Percentiles rank a stretch among this genome's conserved stretches.
Evolutionary conservation across 1,140 invertebrate genomes (phyloP).

Genomic region (Danaus melanippus): DNA sequence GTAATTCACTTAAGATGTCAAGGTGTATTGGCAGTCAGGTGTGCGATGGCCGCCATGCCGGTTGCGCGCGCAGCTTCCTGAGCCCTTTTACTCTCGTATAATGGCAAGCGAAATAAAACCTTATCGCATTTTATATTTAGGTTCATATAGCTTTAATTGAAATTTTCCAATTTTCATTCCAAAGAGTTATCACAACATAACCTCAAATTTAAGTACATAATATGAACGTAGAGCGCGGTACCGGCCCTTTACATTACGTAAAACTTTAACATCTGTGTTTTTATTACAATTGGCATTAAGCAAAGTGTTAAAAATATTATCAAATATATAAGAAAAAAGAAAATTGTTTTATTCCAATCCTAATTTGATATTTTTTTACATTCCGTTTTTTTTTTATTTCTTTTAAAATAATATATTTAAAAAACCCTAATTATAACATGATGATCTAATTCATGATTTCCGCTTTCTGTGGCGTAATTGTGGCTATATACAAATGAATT

Average conservation of each 20-base stretch:
- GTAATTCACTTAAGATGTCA: slow-evolving; percentile 56
- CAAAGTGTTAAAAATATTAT: slow-evolving; percentile 36
- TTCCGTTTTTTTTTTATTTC: slow-evolving; percentile 2
- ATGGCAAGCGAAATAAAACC: slow-evolving; percentile 42
- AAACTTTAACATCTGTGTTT: slow-evolving; percentile 20
- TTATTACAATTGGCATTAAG: slow-evolving; percentile 48
- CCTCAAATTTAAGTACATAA: slow-evolving; percentile 54
- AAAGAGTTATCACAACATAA: slow-evolving; percentile 69
- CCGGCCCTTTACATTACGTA: slow-evolving; percentile 32
- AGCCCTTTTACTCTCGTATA: slow-evolving; percentile 36
- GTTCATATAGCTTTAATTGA: slow-evolving; percentile 29
- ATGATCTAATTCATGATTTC: not conserved
- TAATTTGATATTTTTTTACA: slow-evolving; percentile 7
- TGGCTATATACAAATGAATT: not conserved
- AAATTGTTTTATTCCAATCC: slow-evolving; percentile 65
- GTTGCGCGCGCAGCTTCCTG: slow-evolving; percentile 61
- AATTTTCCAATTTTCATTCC: slow-evolving; percentile 46
- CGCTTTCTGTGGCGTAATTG: slow-evolving; percentile 3
- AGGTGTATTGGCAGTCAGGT: slow-evolving; percentile 62
- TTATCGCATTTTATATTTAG: slow-evolving; percentile 40
- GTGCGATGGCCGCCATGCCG: slow-evolving; percentile 63
- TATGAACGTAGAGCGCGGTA: slow-evolving; percentile 36
- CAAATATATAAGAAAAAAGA: slow-evolving; percentile 51
- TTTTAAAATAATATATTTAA: not conserved
- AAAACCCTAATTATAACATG: slow-evolving; percentile 2